Percentiles rank a stretch among this genome's conserved stretches.
phyloP scores from a whole-genome alignment of 2,797 vertebrate genomes.

The Garrulus glandarius region DNA sequence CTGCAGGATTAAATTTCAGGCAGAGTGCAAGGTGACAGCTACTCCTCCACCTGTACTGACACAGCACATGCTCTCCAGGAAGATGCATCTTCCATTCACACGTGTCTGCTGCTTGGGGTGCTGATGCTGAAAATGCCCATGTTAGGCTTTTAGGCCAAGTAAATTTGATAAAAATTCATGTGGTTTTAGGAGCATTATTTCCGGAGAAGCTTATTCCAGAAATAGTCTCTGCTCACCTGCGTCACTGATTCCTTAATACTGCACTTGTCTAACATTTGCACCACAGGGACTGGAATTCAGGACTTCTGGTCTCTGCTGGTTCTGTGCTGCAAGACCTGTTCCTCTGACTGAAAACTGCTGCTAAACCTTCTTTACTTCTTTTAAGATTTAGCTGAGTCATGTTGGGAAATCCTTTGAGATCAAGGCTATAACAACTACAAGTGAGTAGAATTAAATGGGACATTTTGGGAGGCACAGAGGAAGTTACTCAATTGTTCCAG shows the following conservation, averaged over 20 bases:
- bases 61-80: neutral
- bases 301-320: neutral
- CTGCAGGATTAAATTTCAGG: neutral
- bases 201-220: neutral
- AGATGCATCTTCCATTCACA: neutral
- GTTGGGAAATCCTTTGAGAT: neutral
- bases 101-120: neutral
- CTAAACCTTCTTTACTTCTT: neutral
- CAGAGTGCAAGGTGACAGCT: neutral
- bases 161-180: neutral
- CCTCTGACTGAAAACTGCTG: neutral
- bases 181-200: neutral
- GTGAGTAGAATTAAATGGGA: slow-evolving; percentile 1
- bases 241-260: neutral
- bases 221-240: neutral
- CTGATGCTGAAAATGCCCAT: neutral
- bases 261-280: neutral
- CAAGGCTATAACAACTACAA: neutral
- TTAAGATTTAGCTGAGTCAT: neutral
- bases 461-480: neutral
- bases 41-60: neutral
- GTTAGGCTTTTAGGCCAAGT: neutral
- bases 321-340: neutral
- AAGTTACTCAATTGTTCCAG: neutral
- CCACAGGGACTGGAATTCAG: neutral